Conservation (phyloP, 2,797 vertebrate genomes). For the Oceanodroma leucorhoa region DNA sequence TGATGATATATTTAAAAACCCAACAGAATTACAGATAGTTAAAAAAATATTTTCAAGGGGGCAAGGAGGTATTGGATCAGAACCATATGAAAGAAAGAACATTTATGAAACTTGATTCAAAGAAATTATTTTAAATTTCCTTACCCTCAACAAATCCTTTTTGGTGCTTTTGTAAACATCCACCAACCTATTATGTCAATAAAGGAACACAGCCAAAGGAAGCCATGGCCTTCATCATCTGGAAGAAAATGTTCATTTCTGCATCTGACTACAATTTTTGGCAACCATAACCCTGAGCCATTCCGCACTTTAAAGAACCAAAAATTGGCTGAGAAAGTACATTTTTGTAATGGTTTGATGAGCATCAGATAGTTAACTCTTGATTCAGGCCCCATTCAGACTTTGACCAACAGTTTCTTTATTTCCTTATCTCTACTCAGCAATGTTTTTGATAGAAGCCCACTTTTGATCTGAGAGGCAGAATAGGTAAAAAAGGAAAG, state of each 20-base stretch:
- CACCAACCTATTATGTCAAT: background rate
- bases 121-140: background rate
- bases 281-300: background rate
- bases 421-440: background rate
- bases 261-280: slow-evolving; percentile 7
- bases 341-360: background rate
- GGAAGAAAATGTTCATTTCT: slow-evolving; percentile 6
- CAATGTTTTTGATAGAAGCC: background rate
- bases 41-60: background rate
- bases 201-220: slow-evolving; percentile 13
- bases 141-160: background rate
- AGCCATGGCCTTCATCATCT: background rate
- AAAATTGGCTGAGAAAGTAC: background rate
- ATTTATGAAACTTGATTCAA: background rate
- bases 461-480: background rate
- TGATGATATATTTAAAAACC: background rate
- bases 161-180: background rate
- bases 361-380: background rate
- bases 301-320: background rate
- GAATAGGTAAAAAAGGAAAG: background rate
- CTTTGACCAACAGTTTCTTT: background rate
- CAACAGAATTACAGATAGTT: background rate
- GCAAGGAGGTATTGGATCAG: background rate
- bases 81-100: background rate
- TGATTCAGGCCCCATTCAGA: background rate